phyloP scores from a whole-genome alignment of 1,140 invertebrate species.

The Temnothorax curvispinosus region DNA sequence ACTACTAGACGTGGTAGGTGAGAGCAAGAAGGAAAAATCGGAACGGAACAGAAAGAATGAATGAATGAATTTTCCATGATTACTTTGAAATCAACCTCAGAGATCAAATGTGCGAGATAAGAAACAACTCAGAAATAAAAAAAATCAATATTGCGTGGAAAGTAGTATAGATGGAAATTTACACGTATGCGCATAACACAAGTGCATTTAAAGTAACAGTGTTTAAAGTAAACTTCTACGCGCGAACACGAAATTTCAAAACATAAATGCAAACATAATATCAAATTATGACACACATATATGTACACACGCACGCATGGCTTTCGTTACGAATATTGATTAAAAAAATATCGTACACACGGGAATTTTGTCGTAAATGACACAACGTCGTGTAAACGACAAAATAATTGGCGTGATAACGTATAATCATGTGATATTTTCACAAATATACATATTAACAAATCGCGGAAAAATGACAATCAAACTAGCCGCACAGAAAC shows the following conservation, averaged over 20 bases:
- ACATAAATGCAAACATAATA: slow-evolving; percentile 27
- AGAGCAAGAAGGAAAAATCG: neutral
- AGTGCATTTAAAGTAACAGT: slow-evolving; percentile 10
- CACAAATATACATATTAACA: neutral
- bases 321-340: slow-evolving; percentile 1
- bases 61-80: slow-evolving; percentile 30
- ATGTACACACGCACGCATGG: neutral
- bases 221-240: neutral
- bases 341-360: slow-evolving; percentile 35
- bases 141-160: neutral
- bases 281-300: neutral
- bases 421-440: neutral
- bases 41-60: slow-evolving; percentile 36
- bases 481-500: no score
- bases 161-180: neutral
- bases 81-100: slow-evolving; percentile 43
- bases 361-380: neutral
- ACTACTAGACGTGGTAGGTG: slow-evolving; percentile 7
- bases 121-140: slow-evolving; percentile 5
- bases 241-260: neutral
- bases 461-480: no score
- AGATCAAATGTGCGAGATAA: slow-evolving; percentile 24
- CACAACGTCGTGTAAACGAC: neutral
- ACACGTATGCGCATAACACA: neutral
- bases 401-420: neutral